A percentile compares a stretch with the other conserved stretches of the same genome.
Evolutionary conservation across 2,888 invertebrate species (phyloP).

Genomic region (Cheilosia variabilis): DNA sequence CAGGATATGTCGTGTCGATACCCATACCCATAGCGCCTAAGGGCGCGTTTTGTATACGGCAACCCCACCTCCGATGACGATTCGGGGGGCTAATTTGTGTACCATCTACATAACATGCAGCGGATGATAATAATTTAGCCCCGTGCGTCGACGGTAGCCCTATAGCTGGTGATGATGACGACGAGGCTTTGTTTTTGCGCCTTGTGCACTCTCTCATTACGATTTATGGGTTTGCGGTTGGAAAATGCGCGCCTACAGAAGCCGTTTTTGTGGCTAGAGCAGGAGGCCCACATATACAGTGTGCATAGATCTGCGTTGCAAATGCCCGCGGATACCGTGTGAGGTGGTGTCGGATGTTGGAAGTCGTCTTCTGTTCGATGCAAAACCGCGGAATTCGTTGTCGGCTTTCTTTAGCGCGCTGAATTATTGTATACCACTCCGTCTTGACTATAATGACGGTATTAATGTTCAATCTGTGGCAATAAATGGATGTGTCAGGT

Average conservation of each 20-base stretch:
- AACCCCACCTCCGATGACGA: slow-evolving; percentile 67
- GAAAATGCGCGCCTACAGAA: slow-evolving; percentile 67
- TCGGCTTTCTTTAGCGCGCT: slow-evolving; percentile 63
- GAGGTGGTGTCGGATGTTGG: slow-evolving; percentile 56
- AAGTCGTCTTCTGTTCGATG: slow-evolving; percentile 35
- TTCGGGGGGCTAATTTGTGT: slow-evolving; percentile 60
- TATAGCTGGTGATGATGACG: slow-evolving; percentile 30
- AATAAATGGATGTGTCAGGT: slow-evolving; percentile 66
- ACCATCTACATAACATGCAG: slow-evolving; percentile 44
- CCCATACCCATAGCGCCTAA: slow-evolving; percentile 59
- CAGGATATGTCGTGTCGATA: slow-evolving; percentile 67
- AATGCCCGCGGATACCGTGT: slow-evolving; percentile 47
- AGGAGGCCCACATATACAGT: background rate
- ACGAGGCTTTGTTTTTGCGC: slow-evolving; percentile 70
- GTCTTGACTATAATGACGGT: slow-evolving; percentile 63
- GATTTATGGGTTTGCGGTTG: slow-evolving; percentile 72
- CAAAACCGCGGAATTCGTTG: slow-evolving; percentile 70
- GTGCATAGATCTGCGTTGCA: slow-evolving; percentile 1
- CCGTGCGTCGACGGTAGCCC: slow-evolving; percentile 10
- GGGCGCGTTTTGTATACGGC: slow-evolving; percentile 58
- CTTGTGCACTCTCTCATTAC: slow-evolving; percentile 68
- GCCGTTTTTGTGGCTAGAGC: slow-evolving; percentile 53
- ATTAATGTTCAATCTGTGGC: slow-evolving; percentile 70
- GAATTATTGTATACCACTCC: slow-evolving; percentile 44
- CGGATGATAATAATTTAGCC: slow-evolving; percentile 66